These are phyloP conservation scores for Eremobia ochroleuca DNA, from an alignment of 2,888 invertebrate species.

Conservation along the genomic window DNA sequence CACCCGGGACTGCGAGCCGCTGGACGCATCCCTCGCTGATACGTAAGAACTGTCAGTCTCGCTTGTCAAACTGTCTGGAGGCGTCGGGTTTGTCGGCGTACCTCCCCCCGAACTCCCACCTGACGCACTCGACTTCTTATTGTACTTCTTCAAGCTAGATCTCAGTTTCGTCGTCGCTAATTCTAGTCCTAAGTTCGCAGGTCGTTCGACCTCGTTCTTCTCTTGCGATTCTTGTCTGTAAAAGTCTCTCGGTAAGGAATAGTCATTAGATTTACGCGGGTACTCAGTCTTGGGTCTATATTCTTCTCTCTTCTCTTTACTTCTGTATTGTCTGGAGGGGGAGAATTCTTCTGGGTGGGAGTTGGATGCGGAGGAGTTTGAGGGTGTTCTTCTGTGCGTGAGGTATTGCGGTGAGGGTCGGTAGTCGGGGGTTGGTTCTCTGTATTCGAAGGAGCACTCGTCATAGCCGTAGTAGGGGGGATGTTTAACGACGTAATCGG, in stretches of 20 bases:
- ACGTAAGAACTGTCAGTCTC: slow-evolving; percentile 96
- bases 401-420: slow-evolving; percentile 82
- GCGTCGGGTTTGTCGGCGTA: slow-evolving; percentile 96
- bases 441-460: slow-evolving; percentile 84
- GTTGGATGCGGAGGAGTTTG: slow-evolving; percentile 92
- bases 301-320: slow-evolving; percentile 77
- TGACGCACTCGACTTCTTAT: slow-evolving; percentile 89
- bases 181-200: slow-evolving; percentile 91
- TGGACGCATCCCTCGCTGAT: slow-evolving; percentile 95
- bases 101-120: slow-evolving; percentile 92
- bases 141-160: slow-evolving; percentile 95
- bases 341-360: slow-evolving; percentile 90
- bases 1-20: slow-evolving; percentile 94
- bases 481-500: slow-evolving; percentile 86
- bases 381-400: slow-evolving; percentile 94
- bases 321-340: slow-evolving; percentile 81
- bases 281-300: slow-evolving; percentile 84
- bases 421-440: slow-evolving; percentile 84
- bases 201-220: slow-evolving; percentile 83
- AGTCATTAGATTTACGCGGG: slow-evolving; percentile 82
- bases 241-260: slow-evolving; percentile 83
- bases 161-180: slow-evolving; percentile 93
- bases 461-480: slow-evolving; percentile 86
- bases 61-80: slow-evolving; percentile 96
- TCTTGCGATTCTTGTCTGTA: slow-evolving; percentile 84